These are phyloP conservation scores for Sphaeramia orbicularis DNA, from an alignment of 2,797 vertebrate species.

Conservation along the genomic window DNA sequence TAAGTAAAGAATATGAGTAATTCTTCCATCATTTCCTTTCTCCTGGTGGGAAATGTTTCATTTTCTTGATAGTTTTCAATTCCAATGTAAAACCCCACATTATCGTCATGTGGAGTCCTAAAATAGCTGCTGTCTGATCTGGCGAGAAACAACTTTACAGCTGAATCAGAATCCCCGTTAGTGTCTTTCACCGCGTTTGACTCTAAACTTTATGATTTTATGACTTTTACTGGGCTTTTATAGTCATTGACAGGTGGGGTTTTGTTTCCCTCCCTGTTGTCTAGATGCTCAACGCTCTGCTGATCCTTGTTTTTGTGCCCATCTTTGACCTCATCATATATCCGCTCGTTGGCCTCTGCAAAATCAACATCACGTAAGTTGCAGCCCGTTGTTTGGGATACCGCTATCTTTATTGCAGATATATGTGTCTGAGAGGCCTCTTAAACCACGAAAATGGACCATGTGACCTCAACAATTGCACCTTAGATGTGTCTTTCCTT, in stretches of 20 bases:
- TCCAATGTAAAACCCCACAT: too few relatives aligned
- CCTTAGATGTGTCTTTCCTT: too few relatives aligned
- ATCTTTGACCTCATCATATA: constrained; percentile 95
- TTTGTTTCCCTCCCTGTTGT: constrained; percentile 44
- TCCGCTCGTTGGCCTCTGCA: constrained; percentile 89
- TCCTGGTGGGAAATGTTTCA: too few relatives aligned
- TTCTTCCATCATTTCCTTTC: too few relatives aligned
- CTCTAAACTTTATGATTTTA: constrained; percentile 57
- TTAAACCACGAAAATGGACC: too few relatives aligned
- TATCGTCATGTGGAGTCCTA: too few relatives aligned
- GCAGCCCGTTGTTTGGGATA: not conserved
- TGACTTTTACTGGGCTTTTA: constrained; percentile 49
- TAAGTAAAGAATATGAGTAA: too few relatives aligned
- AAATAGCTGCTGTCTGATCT: not conserved
- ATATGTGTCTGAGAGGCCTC: constrained; percentile 7
- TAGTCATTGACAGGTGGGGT: constrained; percentile 8
- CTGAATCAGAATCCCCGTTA: constrained; percentile 5
- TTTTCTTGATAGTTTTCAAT: too few relatives aligned
- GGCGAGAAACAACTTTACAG: constrained; percentile 42
- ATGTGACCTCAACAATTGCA: too few relatives aligned
- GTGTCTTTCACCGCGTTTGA: not conserved
- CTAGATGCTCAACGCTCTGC: constrained; percentile 94
- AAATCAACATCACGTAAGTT: constrained; percentile 94
- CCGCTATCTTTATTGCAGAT: constrained; percentile 53
- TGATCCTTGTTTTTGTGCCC: constrained; percentile 95